Evolutionary conservation across 2,113 vertebrate species (phyloP).

Genomic region (Amphiprion percula): DNA sequence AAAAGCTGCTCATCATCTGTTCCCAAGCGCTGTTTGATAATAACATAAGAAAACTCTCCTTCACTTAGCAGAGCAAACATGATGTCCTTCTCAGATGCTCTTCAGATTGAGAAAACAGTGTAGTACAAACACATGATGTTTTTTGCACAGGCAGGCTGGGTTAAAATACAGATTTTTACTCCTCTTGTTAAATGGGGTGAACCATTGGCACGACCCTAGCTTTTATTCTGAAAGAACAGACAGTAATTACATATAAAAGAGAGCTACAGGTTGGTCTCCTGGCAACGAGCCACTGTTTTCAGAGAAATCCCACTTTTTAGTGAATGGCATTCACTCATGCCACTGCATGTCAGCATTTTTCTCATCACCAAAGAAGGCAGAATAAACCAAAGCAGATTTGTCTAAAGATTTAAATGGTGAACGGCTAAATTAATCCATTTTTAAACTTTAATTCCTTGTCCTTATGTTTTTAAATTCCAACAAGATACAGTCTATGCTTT

Average conservation of each 20-base stretch:
- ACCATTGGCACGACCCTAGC: not conserved
- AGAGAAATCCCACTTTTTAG: not conserved
- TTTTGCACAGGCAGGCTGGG: not conserved
- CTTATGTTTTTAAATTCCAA: slow-evolving; percentile 10
- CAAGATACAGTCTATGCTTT: not conserved
- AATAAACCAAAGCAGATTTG: not conserved
- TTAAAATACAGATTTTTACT: not conserved
- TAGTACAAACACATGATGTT: not conserved
- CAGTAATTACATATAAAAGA: too few species aligned
- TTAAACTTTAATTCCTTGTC: not conserved
- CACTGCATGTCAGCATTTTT: not conserved
- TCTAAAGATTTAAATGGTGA: not conserved
- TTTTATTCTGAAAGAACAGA: too few species aligned
- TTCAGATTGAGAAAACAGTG: not conserved
- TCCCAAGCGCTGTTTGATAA: not conserved
- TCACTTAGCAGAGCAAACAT: not conserved
- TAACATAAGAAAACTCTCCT: not conserved
- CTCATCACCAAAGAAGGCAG: not conserved
- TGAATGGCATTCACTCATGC: not conserved
- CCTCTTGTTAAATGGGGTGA: not conserved
- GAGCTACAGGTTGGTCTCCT: too few species aligned
- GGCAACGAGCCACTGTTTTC: too few species aligned
- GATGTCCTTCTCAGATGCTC: slow-evolving; percentile 36
- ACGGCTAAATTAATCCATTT: not conserved
- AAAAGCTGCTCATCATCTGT: not conserved